These are phyloP conservation scores for Smittia aterrima DNA, from an alignment of 2,888 invertebrate genomes.

Conservation along the genomic window DNA sequence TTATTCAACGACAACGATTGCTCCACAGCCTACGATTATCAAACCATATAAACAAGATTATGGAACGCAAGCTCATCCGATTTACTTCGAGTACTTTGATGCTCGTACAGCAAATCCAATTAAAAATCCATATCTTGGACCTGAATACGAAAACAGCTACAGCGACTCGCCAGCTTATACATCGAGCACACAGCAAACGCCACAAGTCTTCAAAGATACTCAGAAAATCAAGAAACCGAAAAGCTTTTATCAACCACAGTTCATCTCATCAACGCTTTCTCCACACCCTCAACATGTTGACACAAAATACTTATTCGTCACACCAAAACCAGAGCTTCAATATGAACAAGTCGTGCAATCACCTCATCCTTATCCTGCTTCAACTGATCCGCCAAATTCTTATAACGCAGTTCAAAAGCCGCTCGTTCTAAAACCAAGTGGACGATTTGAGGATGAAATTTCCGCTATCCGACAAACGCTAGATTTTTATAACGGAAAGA, in stretches of 20 bases:
- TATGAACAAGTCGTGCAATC: slow-evolving; percentile 50
- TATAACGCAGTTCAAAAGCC: slow-evolving; percentile 44
- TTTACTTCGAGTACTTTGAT: slow-evolving; percentile 54
- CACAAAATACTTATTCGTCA: slow-evolving; percentile 52
- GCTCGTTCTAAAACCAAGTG: slow-evolving; percentile 54
- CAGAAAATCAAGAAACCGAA: slow-evolving; percentile 29
- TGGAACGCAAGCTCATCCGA: slow-evolving; percentile 51
- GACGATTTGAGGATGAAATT: slow-evolving; percentile 65
- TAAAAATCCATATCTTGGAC: slow-evolving; percentile 45
- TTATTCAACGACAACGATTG: slow-evolving; percentile 45
- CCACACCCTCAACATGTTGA: slow-evolving; percentile 41
- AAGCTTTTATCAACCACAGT: slow-evolving; percentile 32
- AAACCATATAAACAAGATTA: slow-evolving; percentile 45
- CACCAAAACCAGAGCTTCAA: slow-evolving; percentile 57
- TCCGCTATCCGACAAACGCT: slow-evolving; percentile 66
- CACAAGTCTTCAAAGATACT: slow-evolving; percentile 41
- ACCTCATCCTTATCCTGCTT: slow-evolving; percentile 49
- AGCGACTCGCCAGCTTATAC: slow-evolving; percentile 44
- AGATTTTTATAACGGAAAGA: slow-evolving; percentile 55
- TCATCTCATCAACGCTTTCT: slow-evolving; percentile 24
- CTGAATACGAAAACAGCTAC: slow-evolving; percentile 25
- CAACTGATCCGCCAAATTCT: slow-evolving; percentile 42
- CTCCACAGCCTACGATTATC: slow-evolving; percentile 51
- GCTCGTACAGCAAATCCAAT: slow-evolving; percentile 49
- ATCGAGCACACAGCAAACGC: slow-evolving; percentile 42